Percentiles rank a stretch among this genome's conserved stretches.
phyloP scores from a whole-genome alignment of 2,797 vertebrate genomes.

The Poeciliopsis turneri region DNA sequence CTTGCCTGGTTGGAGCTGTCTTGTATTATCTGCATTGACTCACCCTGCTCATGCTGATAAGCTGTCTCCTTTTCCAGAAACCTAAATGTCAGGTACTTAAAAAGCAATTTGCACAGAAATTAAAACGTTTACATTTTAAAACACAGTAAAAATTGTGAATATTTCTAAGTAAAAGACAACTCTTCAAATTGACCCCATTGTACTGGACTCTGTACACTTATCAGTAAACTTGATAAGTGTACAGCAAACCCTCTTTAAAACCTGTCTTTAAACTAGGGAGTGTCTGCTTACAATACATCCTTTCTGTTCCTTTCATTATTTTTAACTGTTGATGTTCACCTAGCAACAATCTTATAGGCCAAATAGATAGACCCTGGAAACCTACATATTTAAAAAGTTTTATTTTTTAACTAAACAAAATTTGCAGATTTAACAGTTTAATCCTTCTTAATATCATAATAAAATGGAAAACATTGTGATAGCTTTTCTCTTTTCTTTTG shows the following conservation, averaged over 20 bases:
- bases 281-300: conserved; percentile 34
- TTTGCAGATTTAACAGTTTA: conserved; percentile 18
- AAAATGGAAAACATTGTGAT: conserved; percentile 22
- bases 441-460: conserved; percentile 18
- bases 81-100: conserved; percentile 5
- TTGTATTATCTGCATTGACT: conserved; percentile 67
- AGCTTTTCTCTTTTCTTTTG: conserved; percentile 34
- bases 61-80: conserved; percentile 23
- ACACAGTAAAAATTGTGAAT: conserved; percentile 3
- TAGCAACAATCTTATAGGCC: conserved; percentile 38
- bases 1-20: conserved; percentile 54
- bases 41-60: conserved; percentile 46
- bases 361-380: conserved; percentile 25
- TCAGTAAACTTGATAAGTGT: conserved; percentile 56
- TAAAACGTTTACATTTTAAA: conserved; percentile 10
- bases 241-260: conserved; percentile 57
- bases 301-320: conserved; percentile 27
- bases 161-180: conserved; percentile 26
- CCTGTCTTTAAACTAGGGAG: conserved; percentile 39
- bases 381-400: neutral
- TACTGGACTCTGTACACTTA: conserved; percentile 53
- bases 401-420: neutral
- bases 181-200: conserved; percentile 28
- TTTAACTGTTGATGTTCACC: conserved; percentile 28
- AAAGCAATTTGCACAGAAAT: neutral